Base-by-base conservation (phyloP, 1,140 invertebrate genomes). In the Copidosoma floridanum region DNA sequence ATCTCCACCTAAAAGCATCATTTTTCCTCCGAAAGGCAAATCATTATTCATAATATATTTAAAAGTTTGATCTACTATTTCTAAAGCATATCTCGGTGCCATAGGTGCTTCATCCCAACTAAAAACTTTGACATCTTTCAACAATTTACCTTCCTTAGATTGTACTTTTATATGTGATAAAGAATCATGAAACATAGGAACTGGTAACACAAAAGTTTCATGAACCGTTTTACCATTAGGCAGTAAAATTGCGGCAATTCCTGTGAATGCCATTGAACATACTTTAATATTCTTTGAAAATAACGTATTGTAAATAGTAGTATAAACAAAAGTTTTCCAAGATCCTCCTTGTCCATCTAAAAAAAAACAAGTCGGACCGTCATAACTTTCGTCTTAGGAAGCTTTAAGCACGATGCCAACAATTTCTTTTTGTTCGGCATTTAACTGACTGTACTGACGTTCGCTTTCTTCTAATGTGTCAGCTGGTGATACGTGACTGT, bases 91-190 rank as follows among this genome's bases (percentile, higher is more conserved):
- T n/a, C n/a, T n/a, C n/a, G n/a, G n/a, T n/a, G n/a, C n/a, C n/a
- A n/a, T n/a, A n/a, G n/a, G n/a, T n/a, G n/a, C n/a, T n/a, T n/a
- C n/a, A n/a, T n/a, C n/a, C n/a, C n/a, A 59, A 43, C 73, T 61
- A n/a, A 71, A 66, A 24, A 72, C 16, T 26, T 47, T 20, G 11
- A 54, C 52, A 16, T 58, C 50, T 59, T n/a, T 37, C 52, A 53
- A 46, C 18, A 52, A 41, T 16, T 12, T 26, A 16, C 54, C 61
- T 53, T 53, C 27, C 21, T 52, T 40, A 16, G 60, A 62, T 12
- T 74, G 55, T 77, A 80, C 38, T 77, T 57, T 66, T 11, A 67
- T 64, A 41, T 21, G 57, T 26, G 41, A 32, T 5, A 52, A 35
- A 5, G 63, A 61, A 52, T 54, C 57, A 8, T 3, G 16, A 23